Evolutionary conservation across 2,797 vertebrate genomes (phyloP).

Genomic region (Petrocephalus sullivani): DNA sequence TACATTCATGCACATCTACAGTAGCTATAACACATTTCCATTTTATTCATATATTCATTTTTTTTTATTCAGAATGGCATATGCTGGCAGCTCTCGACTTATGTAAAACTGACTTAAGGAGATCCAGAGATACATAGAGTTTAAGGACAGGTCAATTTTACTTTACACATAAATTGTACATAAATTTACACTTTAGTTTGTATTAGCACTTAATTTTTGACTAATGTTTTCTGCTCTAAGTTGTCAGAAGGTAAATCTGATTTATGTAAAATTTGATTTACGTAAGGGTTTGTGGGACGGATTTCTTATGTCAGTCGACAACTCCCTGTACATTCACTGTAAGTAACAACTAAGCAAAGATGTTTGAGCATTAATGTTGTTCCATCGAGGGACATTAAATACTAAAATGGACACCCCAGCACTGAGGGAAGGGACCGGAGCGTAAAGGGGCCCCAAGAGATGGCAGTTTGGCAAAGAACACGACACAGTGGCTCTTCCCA

Average conservation of each 20-base stretch:
- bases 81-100: not conserved
- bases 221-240: not conserved
- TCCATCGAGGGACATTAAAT: not conserved
- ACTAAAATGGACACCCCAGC: not conserved
- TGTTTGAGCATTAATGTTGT: not conserved
- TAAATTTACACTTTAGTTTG: not conserved
- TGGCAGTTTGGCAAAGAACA: not conserved
- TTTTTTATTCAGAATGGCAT: no score
- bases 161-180: no score
- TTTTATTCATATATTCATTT: not conserved
- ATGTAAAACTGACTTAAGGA: not conserved
- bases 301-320: not conserved
- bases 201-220: not conserved
- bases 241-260: not conserved
- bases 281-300: not conserved
- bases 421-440: not conserved
- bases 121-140: not conserved
- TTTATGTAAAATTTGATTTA: not conserved
- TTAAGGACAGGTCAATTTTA: no score
- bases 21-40: not conserved
- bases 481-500: not conserved
- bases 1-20: not conserved
- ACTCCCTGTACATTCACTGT: not conserved
- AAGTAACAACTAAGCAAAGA: not conserved
- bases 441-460: not conserved